Evolutionary conservation across 1,140 invertebrate species (phyloP).

Genomic region (Acyrthosiphon pisum): DNA sequence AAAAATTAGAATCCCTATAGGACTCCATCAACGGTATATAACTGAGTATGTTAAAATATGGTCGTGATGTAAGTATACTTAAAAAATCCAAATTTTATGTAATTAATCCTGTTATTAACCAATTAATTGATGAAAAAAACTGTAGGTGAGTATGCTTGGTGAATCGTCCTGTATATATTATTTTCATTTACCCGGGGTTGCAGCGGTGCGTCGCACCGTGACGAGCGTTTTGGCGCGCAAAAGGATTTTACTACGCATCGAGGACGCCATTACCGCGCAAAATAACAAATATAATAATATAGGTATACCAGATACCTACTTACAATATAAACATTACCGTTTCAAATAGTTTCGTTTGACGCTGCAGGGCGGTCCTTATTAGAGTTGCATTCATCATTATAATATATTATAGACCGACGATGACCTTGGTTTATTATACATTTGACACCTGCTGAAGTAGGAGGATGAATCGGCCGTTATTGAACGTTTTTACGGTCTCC

Average conservation of each 20-base stretch:
- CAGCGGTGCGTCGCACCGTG: background rate
- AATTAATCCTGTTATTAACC: no score
- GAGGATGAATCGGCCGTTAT: background rate
- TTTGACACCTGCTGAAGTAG: constrained; percentile 1
- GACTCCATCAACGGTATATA: no score
- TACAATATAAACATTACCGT: background rate
- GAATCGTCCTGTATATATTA: no score
- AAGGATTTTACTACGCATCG: background rate
- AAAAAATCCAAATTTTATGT: no score
- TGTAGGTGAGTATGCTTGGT: no score
- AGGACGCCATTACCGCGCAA: background rate
- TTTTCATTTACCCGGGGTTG: no score
- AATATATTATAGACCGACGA: background rate
- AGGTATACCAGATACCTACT: background rate
- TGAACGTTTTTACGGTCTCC: background rate
- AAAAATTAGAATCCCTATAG: no score
- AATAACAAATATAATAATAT: background rate
- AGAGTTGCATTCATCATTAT: background rate
- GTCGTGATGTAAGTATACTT: no score
- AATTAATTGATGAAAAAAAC: no score
- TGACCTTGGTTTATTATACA: background rate
- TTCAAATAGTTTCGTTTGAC: background rate
- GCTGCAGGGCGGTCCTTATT: no score
- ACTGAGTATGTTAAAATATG: no score
- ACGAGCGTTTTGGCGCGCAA: background rate